Conservation (phyloP, 2,113 vertebrate species). For the Galeopterus variegatus region DNA sequence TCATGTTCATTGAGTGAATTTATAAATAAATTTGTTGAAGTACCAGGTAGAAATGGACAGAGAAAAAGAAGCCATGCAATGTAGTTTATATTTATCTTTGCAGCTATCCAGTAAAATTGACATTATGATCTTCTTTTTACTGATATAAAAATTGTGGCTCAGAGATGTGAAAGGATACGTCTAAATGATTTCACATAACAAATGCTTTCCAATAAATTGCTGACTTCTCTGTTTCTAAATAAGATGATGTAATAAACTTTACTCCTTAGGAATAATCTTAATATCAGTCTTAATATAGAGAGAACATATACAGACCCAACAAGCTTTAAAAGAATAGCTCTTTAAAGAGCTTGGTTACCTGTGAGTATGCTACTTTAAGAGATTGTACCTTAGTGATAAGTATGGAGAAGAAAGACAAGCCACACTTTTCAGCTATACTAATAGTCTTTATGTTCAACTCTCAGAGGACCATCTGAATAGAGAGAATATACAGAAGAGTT, state of each 20-base stretch:
- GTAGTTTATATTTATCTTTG: slow-evolving; percentile 23
- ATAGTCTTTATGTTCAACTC: neutral
- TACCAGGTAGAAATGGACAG: neutral
- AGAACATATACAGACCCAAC: slow-evolving; percentile 61
- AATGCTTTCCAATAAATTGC: slow-evolving; percentile 15
- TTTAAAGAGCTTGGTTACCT: neutral
- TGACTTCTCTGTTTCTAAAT: slow-evolving; percentile 30
- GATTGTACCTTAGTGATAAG: slow-evolving; percentile 14
- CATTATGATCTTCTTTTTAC: slow-evolving; percentile 30
- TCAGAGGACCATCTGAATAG: neutral
- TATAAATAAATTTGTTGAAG: slow-evolving; percentile 21
- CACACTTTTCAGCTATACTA: neutral
- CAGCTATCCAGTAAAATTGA: neutral
- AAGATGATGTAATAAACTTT: slow-evolving; percentile 34
- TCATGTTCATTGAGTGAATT: neutral
- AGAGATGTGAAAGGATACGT: slow-evolving; percentile 19
- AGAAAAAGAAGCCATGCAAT: slow-evolving; percentile 44
- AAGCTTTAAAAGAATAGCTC: neutral
- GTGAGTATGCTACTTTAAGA: neutral
- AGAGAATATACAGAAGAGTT: neutral
- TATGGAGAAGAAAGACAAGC: neutral
- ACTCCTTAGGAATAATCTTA: slow-evolving; percentile 38
- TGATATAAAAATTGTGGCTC: neutral
- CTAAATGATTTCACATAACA: slow-evolving; percentile 38
- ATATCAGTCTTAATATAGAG: neutral